Evolutionary conservation across 2,888 invertebrate genomes (phyloP), one percentile per base, ranked within the genome.

Genomic region (Drosophila kanekoi): DNA sequence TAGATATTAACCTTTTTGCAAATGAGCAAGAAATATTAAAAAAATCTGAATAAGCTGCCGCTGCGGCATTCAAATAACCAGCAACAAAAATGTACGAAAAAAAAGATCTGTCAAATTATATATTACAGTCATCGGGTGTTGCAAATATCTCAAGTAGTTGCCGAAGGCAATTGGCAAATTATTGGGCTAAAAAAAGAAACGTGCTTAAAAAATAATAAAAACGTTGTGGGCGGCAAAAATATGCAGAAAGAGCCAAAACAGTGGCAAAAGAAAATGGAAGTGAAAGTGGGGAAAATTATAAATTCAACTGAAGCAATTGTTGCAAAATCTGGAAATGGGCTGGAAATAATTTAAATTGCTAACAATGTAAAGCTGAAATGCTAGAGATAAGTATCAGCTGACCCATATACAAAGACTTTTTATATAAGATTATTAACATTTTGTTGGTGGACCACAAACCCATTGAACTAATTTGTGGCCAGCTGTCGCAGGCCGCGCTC

Each of bases 1-100:
- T 69, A 77, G 72, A 71, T 80, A 82, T 82, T 82, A 83, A 82
- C 86, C 82, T 86, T 83, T 81, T 59, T 60, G 53, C 49, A 74
- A 80, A 77, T 57, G 57, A 48, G 56, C 60, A 47, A 47, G 13
- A 59, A 44, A 28, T 1, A 4, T 10, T 3, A 20, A 51, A 18
- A 18, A 32, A 32, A 41, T 32, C 14, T 44, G 53, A 38, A 43
- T 28, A 18, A 57, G 51, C 35, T 35, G 44, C 47, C 13, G 20
- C 20, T 44, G 41, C 41, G 38, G 45, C 68, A 69, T 43, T 48
- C 41, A 63, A 61, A 62, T 49, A 56, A 28, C 33, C 40, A 62
- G 38, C 52, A 35, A 54, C 5, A 64, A 60, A 54, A 45, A 51
- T n/a, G 23, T 51, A 16, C 6, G 16, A 58, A 44, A 49, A 45